These are phyloP conservation scores for Xylota segnis DNA, from an alignment of 2,888 invertebrate species.

Conservation along the genomic window DNA sequence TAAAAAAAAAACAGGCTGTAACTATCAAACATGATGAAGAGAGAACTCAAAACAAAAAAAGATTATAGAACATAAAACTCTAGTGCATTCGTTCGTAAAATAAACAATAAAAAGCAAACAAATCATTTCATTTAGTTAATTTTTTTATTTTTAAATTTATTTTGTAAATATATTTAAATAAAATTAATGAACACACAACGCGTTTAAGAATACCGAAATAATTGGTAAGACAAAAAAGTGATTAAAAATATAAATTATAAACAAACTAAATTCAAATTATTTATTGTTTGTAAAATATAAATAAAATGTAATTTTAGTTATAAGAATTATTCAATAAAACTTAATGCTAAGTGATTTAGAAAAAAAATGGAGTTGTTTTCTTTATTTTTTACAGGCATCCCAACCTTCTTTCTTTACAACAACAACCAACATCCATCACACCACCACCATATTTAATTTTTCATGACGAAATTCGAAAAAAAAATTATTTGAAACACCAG, in stretches of 20 bases:
- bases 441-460: too few relatives aligned
- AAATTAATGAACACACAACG: constrained; percentile 1
- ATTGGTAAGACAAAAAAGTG: constrained; percentile 14
- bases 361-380: neutral
- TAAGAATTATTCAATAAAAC: constrained; percentile 45
- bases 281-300: constrained; percentile 38
- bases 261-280: constrained; percentile 3
- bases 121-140: constrained; percentile 57
- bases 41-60: constrained; percentile 4
- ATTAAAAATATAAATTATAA: neutral
- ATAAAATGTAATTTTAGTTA: constrained; percentile 15
- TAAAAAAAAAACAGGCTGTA: constrained; percentile 48
- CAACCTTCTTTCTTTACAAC: too few relatives aligned
- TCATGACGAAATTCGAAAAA: too few relatives aligned
- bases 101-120: constrained; percentile 18
- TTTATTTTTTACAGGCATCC: neutral
- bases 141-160: constrained; percentile 43
- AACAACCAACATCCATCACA: too few relatives aligned
- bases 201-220: neutral
- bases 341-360: constrained; percentile 29
- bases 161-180: constrained; percentile 66
- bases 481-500: neutral
- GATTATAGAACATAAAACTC: constrained; percentile 17
- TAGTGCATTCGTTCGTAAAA: constrained; percentile 46
- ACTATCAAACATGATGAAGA: constrained; percentile 31